Percentiles rank a stretch among this genome's conserved stretches.
Evolutionary conservation across 2,797 vertebrate species (phyloP).

Genomic region (Xiphophorus birchmanni): DNA sequence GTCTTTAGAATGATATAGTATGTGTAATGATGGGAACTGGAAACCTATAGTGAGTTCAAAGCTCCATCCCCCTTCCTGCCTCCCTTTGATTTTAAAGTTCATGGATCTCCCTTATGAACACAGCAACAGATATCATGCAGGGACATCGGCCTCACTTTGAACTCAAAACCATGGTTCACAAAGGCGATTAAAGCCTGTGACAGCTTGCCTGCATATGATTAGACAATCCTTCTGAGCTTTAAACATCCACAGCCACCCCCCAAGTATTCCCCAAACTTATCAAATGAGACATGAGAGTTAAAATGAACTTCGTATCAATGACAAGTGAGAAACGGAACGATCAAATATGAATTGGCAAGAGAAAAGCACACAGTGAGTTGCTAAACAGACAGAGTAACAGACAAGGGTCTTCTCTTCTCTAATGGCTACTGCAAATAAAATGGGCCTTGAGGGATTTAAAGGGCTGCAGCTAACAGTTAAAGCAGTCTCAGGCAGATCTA

Average conservation of each 20-base stretch:
- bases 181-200: conserved; percentile 71
- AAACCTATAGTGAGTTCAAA: conserved; percentile 66
- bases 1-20: conserved; percentile 31
- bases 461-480: conserved; percentile 72
- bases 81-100: conserved; percentile 65
- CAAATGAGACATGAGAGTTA: conserved; percentile 32
- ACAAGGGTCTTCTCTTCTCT: conserved; percentile 62
- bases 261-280: conserved; percentile 39
- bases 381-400: conserved; percentile 63
- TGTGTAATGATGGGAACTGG: conserved; percentile 42
- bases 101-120: conserved; percentile 47
- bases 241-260: conserved; percentile 36
- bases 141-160: conserved; percentile 63
- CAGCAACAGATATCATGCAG: conserved; percentile 52
- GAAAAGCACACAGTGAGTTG: conserved; percentile 70
- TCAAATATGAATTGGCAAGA: conserved; percentile 63
- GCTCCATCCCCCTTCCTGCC: conserved; percentile 30
- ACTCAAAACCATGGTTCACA: conserved; percentile 63
- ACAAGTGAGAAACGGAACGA: conserved; percentile 37
- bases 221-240: conserved; percentile 58
- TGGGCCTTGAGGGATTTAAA: conserved; percentile 69
- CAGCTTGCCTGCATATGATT: conserved; percentile 68
- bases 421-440: conserved; percentile 72
- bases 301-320: conserved; percentile 51
- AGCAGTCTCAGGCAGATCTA: conserved; percentile 69